These are phyloP conservation scores for Proterorhinus semilunaris DNA, from an alignment of 2,113 vertebrate species.

Conservation along the genomic window DNA sequence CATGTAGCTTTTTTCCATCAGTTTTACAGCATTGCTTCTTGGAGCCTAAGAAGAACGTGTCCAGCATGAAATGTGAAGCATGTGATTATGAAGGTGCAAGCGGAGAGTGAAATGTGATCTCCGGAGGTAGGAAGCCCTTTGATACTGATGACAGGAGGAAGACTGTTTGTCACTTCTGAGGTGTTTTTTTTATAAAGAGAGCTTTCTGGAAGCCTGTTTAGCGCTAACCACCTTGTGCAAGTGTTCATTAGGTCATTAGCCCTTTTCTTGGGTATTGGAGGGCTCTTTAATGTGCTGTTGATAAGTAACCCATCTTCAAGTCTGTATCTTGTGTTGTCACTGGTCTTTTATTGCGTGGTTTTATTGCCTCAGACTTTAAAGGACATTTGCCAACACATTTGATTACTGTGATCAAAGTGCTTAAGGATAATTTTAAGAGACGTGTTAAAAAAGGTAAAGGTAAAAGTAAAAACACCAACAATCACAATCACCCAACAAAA, in stretches of 20 bases:
- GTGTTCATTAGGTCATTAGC: conserved; percentile 28
- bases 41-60: too few species aligned
- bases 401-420: conserved; percentile 44
- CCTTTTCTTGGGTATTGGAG: conserved; percentile 44
- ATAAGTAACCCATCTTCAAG: conserved; percentile 32
- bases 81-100: conserved; percentile 34
- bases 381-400: conserved; percentile 31
- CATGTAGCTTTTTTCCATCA: background rate
- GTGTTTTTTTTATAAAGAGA: conserved; percentile 33
- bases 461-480: too few species aligned
- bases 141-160: conserved; percentile 39
- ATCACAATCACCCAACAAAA: too few species aligned
- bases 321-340: conserved; percentile 6
- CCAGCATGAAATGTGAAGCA: background rate
- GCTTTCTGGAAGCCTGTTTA: conserved; percentile 7
- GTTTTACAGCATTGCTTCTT: too few species aligned
- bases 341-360: conserved; percentile 32
- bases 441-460: conserved; percentile 32
- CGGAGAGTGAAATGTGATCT: conserved; percentile 41
- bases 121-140: conserved; percentile 30
- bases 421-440: conserved; percentile 48
- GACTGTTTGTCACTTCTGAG: conserved; percentile 22
- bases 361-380: conserved; percentile 1
- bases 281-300: conserved; percentile 44
- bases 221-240: conserved; percentile 6